A percentile compares a stretch with the other conserved stretches of the same genome.
phyloP scores from a whole-genome alignment of 2,888 invertebrate genomes.

The Drosophila mayaguana region DNA sequence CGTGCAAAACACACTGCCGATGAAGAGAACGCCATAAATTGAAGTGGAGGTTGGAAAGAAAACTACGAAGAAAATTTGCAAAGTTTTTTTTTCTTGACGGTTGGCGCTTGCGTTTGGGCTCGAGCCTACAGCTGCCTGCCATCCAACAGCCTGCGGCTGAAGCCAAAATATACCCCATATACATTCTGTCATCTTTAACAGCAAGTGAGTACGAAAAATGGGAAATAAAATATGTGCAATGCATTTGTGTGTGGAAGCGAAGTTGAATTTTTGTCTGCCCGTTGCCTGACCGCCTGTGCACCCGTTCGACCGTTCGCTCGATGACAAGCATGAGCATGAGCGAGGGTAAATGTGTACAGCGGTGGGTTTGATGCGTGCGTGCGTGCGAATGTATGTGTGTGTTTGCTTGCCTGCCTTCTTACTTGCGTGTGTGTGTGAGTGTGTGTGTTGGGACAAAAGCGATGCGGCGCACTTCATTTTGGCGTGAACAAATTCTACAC shows the following conservation, averaged over 20 bases:
- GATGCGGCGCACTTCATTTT: slow-evolving; percentile 52
- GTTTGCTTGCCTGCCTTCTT: slow-evolving; percentile 18
- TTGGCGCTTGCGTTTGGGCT: slow-evolving; percentile 51
- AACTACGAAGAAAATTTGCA: slow-evolving; percentile 46
- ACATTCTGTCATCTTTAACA: slow-evolving; percentile 19
- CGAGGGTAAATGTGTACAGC: slow-evolving; percentile 28
- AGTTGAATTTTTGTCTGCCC: slow-evolving; percentile 19
- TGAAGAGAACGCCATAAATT: slow-evolving; percentile 56
- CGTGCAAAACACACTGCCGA: slow-evolving; percentile 45
- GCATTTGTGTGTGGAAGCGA: slow-evolving; percentile 35
- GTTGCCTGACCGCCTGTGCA: background rate
- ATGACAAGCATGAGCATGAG: slow-evolving; percentile 12
- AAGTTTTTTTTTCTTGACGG: slow-evolving; percentile 41
- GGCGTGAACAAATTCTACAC: slow-evolving; percentile 21
- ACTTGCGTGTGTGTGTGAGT: slow-evolving; percentile 7
- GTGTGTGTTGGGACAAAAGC: slow-evolving; percentile 49
- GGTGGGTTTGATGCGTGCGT: slow-evolving; percentile 29
- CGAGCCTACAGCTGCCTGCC: slow-evolving; percentile 44
- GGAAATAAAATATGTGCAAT: slow-evolving; percentile 11
- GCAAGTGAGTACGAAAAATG: slow-evolving; percentile 19
- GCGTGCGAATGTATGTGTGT: slow-evolving; percentile 27
- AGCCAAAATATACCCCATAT: slow-evolving; percentile 13
- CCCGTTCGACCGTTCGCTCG: background rate
- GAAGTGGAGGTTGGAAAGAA: slow-evolving; percentile 70
- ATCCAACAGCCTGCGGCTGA: slow-evolving; percentile 29